Percentiles rank a stretch among this genome's conserved stretches.
Conservation (phyloP, 2,113 vertebrate species). For the Neolamprologus variostigma region DNA sequence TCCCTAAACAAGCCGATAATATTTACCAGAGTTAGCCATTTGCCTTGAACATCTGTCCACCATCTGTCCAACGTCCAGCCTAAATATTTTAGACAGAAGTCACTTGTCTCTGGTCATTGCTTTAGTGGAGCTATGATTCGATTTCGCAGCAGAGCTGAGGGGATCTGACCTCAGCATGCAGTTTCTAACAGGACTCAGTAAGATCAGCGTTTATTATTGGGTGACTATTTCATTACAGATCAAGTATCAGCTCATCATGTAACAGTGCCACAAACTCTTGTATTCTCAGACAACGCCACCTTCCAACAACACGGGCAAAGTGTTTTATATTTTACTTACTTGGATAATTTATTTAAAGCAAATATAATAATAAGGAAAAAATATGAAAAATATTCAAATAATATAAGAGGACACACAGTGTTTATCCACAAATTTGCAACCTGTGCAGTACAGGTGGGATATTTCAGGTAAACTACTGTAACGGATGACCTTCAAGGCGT, state of each 20-base stretch:
- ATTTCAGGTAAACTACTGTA: background rate
- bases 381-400: background rate
- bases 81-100: conserved; percentile 26
- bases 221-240: background rate
- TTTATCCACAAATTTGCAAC: background rate
- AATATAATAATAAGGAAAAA: background rate
- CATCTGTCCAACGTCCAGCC: background rate
- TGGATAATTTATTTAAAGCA: background rate
- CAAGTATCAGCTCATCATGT: background rate
- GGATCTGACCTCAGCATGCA: background rate
- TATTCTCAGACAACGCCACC: background rate
- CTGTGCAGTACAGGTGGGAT: background rate
- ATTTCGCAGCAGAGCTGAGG: background rate
- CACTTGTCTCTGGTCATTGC: background rate
- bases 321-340: background rate
- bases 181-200: background rate
- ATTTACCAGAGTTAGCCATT: background rate
- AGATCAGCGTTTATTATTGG: background rate
- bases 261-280: background rate
- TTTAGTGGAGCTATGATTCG: background rate
- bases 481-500: background rate
- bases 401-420: background rate
- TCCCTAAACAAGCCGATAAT: background rate
- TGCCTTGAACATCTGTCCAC: background rate
- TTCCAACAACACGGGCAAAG: background rate